Percentiles rank a stretch among this genome's conserved stretches.
phyloP scores from a whole-genome alignment of 2,797 vertebrate species.

The Erpetoichthys calabaricus region DNA sequence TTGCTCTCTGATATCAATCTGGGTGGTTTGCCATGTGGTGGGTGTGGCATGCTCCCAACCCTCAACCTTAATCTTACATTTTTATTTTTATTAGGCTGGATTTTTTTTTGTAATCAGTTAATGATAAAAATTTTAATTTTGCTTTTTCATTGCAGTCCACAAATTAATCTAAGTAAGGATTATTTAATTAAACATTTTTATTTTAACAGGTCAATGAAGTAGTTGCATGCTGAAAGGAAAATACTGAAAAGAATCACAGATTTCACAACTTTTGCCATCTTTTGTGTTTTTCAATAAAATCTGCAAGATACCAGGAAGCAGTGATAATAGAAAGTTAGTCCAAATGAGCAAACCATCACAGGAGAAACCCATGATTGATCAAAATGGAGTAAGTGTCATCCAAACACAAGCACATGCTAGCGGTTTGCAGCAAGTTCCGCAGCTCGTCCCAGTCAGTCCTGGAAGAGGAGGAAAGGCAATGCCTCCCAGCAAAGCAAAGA shows the following conservation, averaged over 20 bases:
- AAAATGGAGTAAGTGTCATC: constrained; percentile 71
- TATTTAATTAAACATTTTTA: too few relatives aligned
- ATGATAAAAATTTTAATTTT: too few relatives aligned
- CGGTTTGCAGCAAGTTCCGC: constrained; percentile 70
- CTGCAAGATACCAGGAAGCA: not conserved
- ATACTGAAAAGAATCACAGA: constrained; percentile 17
- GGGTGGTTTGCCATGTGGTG: too few relatives aligned
- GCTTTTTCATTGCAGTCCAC: too few relatives aligned
- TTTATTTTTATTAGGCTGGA: too few relatives aligned
- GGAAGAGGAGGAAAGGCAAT: constrained; percentile 69
- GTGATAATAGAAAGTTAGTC: constrained; percentile 31
- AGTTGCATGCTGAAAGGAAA: constrained; percentile 1
- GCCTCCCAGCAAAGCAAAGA: constrained; percentile 76
- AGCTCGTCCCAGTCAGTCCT: constrained; percentile 55
- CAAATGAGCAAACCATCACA: constrained; percentile 83
- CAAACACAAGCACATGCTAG: constrained; percentile 53
- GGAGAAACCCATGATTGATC: constrained; percentile 46
- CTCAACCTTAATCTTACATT: too few relatives aligned
- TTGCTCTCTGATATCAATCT: too few relatives aligned
- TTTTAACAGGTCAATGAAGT: not conserved
- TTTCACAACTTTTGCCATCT: constrained; percentile 16
- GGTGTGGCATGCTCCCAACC: too few relatives aligned
- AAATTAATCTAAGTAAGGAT: too few relatives aligned
- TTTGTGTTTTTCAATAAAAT: constrained; percentile 8
- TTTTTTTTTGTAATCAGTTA: too few relatives aligned